Evolutionary conservation across 2,797 vertebrate species (phyloP), one percentile per base, ranked within the genome.

Genomic region (Catostomus latipinnis): DNA sequence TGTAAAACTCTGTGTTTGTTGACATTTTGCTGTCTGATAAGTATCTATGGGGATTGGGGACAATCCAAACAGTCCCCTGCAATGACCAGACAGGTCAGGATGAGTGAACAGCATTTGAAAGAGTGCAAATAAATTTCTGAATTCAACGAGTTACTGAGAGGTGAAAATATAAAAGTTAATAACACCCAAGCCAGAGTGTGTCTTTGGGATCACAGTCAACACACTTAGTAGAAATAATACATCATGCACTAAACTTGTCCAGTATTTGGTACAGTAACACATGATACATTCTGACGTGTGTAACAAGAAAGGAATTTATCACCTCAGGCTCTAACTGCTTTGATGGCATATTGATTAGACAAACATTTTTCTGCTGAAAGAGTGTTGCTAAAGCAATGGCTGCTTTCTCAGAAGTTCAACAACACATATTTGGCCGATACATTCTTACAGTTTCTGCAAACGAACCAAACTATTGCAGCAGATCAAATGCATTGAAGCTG

Each of bases 121-220:
- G 78, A 18, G 86, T 83, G 57, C 61, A 13, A 52, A 58, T 72
- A 13, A 49, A 58, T 72, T 88, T 90, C 85, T 86, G 81, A 90
- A 91, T 90, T 91, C 86, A 84, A 81, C 90, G 89, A 7, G 73
- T 16, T 54, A 63, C 48, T 88, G 90, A 81, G 66, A 88, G 80
- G 74, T 50, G 50, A 80, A 48, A 68, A 62, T 34, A 34, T 34
- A 34, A 34, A 65, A 82, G 77, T 73, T 12, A 79, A 0, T 0
- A 5, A 52, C n/a, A 50, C 61, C 13, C 7, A 45, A 49, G 71
- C 34, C 71, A n/a, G 6, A 8, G 45, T 60, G 56, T 60, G 34
- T 34, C 34, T 60, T 18, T 13, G 43, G 57, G 14, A 72, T 46
- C 69, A 57, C 34, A 71, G 53, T 43, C 69, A 71, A 58, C 54